Conservation (phyloP, 2,113 vertebrate genomes). For the Rhadina sibilatrix region DNA sequence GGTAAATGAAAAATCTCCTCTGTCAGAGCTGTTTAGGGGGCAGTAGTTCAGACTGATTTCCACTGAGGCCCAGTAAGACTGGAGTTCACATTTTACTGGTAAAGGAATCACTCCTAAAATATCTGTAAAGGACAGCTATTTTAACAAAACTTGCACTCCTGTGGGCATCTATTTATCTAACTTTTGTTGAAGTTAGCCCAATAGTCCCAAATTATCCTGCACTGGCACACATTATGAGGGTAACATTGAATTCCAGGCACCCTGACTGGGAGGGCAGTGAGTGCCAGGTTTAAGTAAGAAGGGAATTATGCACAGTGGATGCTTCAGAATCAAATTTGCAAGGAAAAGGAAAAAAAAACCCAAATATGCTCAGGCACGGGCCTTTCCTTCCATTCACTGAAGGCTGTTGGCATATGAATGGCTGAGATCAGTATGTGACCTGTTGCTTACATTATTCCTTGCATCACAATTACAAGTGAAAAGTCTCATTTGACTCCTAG, state of each 20-base stretch:
- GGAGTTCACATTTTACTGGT: background rate
- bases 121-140: background rate
- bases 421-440: background rate
- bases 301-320: background rate
- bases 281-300: background rate
- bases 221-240: background rate
- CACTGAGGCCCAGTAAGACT: background rate
- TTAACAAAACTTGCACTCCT: background rate
- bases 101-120: background rate
- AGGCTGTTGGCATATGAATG: background rate
- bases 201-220: background rate
- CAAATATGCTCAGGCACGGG: fast-evolving
- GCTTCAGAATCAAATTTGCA: background rate
- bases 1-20: background rate
- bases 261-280: background rate
- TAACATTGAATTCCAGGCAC: background rate
- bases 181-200: background rate
- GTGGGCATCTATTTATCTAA: background rate
- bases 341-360: background rate
- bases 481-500: background rate
- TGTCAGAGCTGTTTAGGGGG: background rate
- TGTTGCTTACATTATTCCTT: background rate
- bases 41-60: background rate
- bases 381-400: background rate
- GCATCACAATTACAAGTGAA: background rate